Evolutionary conservation across 2,888 invertebrate species (phyloP).

Genomic region (Acrobasis suavella): DNA sequence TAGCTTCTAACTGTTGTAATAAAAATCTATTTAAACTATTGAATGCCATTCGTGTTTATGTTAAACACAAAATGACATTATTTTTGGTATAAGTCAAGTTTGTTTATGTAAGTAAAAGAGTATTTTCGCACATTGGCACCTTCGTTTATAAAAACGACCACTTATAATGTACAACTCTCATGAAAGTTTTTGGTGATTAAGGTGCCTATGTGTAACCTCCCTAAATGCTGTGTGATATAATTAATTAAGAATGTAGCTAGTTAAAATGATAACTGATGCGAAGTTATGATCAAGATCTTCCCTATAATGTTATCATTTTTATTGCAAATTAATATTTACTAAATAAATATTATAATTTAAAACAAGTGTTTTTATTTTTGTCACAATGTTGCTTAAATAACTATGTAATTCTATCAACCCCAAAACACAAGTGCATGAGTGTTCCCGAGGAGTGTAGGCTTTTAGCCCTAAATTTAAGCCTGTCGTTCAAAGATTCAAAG

Average conservation of each 20-base stretch:
- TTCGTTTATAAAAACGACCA: background rate
- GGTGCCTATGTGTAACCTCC: slow-evolving; percentile 18
- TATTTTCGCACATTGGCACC: background rate
- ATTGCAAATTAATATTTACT: slow-evolving; percentile 20
- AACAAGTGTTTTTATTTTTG: background rate
- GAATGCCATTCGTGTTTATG: slow-evolving; percentile 10
- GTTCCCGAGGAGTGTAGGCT: no score
- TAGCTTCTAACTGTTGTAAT: background rate
- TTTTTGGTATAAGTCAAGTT: background rate
- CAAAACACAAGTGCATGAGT: no score
- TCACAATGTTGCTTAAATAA: no score
- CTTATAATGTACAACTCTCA: background rate
- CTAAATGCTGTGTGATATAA: slow-evolving; percentile 31
- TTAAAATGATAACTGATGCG: slow-evolving; percentile 28
- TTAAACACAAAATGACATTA: slow-evolving; percentile 11
- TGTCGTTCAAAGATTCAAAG: no score
- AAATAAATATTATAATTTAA: slow-evolving; percentile 16
- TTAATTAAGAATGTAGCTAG: slow-evolving; percentile 23
- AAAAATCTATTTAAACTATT: background rate
- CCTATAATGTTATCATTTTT: slow-evolving; percentile 28
- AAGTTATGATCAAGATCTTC: slow-evolving; percentile 2
- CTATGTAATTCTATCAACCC: no score
- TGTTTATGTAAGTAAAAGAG: background rate
- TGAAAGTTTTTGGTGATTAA: background rate
- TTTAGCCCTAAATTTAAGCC: no score